Evolutionary conservation across 2,888 invertebrate species (phyloP).

Genomic region (Caenorhabditis becei): DNA sequence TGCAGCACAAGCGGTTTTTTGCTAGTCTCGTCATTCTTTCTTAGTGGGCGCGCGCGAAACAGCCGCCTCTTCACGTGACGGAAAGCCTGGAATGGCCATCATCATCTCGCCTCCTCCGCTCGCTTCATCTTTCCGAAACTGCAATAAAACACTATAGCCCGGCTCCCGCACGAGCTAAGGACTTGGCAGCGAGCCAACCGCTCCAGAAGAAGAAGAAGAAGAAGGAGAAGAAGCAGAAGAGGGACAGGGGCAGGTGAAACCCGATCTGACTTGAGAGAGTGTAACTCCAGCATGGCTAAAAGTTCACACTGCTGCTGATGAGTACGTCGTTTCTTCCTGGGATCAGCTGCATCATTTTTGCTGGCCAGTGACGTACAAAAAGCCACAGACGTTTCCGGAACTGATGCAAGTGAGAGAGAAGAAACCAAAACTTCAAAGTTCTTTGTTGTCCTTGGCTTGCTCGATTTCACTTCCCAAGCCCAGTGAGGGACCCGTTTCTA

Average conservation of each 20-base stretch:
- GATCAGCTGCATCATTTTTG: constrained; percentile 18
- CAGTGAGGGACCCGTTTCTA: constrained; percentile 1
- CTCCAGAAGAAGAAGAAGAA: constrained; percentile 5
- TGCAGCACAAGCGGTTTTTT: constrained; percentile 52
- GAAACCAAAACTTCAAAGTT: constrained; percentile 21
- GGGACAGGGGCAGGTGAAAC: constrained; percentile 41
- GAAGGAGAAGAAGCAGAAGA: not conserved
- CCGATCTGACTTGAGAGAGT: constrained; percentile 43
- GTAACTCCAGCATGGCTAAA: constrained; percentile 34
- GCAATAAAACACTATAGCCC: constrained; percentile 52
- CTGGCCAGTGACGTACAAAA: constrained; percentile 23
- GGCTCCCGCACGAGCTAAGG: constrained; percentile 22
- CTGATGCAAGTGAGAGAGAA: constrained; percentile 16
- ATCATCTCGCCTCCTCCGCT: constrained; percentile 33
- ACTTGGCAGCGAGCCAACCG: constrained; percentile 52
- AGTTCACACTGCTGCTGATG: constrained; percentile 39
- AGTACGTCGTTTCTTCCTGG: constrained; percentile 8
- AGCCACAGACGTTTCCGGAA: constrained; percentile 7
- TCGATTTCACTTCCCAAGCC: not conserved
- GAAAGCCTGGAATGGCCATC: constrained; percentile 46
- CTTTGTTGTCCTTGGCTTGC: constrained; percentile 2
- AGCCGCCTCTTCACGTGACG: constrained; percentile 52
- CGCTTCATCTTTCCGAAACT: constrained; percentile 21
- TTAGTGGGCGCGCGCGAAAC: constrained; percentile 32
- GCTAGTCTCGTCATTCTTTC: constrained; percentile 49